Evolutionary conservation across 92 coral and sea anemone genomes (phyloP).

Genomic region (Palythoa grandis): DNA sequence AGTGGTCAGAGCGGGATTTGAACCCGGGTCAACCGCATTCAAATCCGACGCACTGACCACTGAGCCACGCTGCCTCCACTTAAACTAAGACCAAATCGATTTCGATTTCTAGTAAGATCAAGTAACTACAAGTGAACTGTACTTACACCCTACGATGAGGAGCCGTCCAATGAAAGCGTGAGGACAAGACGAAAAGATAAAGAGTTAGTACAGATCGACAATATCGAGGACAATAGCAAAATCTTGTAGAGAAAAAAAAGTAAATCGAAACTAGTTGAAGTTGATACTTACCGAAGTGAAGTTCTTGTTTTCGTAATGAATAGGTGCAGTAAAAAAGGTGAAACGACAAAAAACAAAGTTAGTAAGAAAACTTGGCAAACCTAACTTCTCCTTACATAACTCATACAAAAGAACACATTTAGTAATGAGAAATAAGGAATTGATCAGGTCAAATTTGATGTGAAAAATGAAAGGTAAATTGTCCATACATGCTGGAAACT

Average conservation of each 20-base stretch:
- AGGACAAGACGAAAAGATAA: neutral
- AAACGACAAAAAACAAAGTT: neutral
- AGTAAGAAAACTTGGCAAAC: neutral
- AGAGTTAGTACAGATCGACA: neutral
- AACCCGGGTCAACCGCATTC: no score
- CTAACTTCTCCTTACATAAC: neutral
- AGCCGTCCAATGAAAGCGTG: neutral
- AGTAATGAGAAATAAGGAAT: no score
- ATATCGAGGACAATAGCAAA: neutral
- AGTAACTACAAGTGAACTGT: neutral
- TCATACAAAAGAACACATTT: neutral
- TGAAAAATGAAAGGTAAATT: no score
- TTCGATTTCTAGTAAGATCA: neutral
- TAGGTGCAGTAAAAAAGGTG: neutral
- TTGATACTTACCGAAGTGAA: slow-evolving; percentile 23
- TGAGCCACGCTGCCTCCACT: no score
- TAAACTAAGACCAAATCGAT: no score
- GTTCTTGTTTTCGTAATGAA: slow-evolving; percentile 21
- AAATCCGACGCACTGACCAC: no score
- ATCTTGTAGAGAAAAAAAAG: neutral
- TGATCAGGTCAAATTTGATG: no score
- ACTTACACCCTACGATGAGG: slow-evolving; percentile 15
- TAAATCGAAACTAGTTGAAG: neutral
- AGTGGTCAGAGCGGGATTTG: no score
- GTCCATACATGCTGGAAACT: neutral